Evolutionary conservation across 2,888 invertebrate species (phyloP), one percentile per base, ranked within the genome.

Genomic region (Drosophila limbata): DNA sequence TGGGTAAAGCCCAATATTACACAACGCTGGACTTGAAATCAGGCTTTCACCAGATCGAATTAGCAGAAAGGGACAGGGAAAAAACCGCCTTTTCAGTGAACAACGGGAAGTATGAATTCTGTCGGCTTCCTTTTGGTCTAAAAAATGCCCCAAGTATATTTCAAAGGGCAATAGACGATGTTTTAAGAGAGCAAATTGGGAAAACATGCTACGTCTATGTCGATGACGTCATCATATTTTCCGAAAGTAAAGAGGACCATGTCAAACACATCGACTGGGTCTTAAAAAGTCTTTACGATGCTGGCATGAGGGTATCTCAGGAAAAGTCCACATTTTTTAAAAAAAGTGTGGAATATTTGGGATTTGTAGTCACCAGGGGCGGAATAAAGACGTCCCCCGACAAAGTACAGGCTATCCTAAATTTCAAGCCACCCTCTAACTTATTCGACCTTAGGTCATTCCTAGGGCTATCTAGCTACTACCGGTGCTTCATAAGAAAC

Each of bases 311-410:
- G n/a, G n/a, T n/a, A n/a, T n/a, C n/a, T n/a, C n/a, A n/a, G n/a
- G n/a, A 19, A 25, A 25, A 25, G 21, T 25, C 21, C 4, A 25
- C 21, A 13, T 44, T 55, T 17, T 52, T 42, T 2, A 52, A 42
- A 37, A 52, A 63, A 40, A 57, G 25, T 5, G 56, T 47, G 17
- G 56, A 68, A 28, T 63, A 57, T 13, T 21, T 63, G 19, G 37
- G 48, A 11, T 48, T 59, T 9, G 13, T 39, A 2, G 67, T 62
- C 3, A 13, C 25, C 17, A 25, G 35, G n/a, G 39, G 25, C 4
- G 45, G 45, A 1, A 39, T 40, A 3, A 13, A 35, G 11, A 51
- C 55, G 0, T 40, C 52, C 3, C 28, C 40, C 3, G 39, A 25
- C 5, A 25, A 62, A 39, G 33, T 64, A 3, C 15, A 47, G 15